phyloP scores from a whole-genome alignment of 2,113 vertebrate genomes.

The Calypte anna region DNA sequence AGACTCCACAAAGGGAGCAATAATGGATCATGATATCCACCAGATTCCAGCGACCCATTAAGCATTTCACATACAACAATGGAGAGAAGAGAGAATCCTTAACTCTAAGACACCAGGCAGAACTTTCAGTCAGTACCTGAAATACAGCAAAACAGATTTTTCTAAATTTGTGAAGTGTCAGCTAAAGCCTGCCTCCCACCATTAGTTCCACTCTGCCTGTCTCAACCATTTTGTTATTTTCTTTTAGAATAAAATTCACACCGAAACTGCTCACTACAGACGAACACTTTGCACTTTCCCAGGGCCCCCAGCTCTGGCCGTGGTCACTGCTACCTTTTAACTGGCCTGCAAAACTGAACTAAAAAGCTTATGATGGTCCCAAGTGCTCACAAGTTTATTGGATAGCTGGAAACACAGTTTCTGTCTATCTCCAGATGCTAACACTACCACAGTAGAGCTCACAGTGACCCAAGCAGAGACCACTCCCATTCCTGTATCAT shows the following conservation, averaged over 20 bases:
- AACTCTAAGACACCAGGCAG: not conserved
- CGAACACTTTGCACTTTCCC: not conserved
- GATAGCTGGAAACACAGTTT: not conserved
- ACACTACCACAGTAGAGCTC: not conserved
- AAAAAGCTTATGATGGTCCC: not conserved
- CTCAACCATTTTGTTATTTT: conserved; percentile 4
- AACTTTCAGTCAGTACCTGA: not conserved
- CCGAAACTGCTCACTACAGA: not conserved
- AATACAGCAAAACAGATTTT: not conserved
- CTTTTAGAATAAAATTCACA: conserved; percentile 54
- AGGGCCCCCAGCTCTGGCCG: not conserved
- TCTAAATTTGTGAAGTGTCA: not conserved
- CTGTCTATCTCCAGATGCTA: not conserved
- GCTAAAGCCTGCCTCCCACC: not conserved
- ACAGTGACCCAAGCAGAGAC: not conserved
- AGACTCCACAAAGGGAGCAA: not conserved
- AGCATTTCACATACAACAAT: not conserved
- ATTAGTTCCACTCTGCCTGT: not conserved
- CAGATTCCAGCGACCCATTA: not conserved
- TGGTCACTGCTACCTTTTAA: not conserved
- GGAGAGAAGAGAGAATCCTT: not conserved
- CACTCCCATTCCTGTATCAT: not conserved
- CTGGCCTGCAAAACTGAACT: not conserved
- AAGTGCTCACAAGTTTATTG: not conserved
- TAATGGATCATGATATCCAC: not conserved